These are phyloP conservation scores for Thinocorus orbignyianus DNA, from an alignment of 2,113 vertebrate genomes.

Conservation along the genomic window DNA sequence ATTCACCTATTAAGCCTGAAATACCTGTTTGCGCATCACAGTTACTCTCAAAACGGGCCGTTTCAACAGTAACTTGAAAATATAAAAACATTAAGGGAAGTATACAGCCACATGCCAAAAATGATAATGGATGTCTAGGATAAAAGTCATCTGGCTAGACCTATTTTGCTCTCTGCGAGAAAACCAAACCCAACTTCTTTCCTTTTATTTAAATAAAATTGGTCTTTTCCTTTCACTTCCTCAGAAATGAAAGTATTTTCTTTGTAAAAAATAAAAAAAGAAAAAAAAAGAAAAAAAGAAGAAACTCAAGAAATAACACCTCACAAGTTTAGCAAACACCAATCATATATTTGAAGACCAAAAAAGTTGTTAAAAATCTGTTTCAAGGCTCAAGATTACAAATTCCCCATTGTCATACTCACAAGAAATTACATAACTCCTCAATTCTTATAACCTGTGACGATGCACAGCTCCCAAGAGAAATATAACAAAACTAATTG, in stretches of 20 bases:
- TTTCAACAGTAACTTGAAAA: neutral
- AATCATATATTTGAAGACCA: neutral
- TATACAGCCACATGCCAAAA: neutral
- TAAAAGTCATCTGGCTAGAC: neutral
- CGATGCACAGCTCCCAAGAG: neutral
- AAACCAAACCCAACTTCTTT: neutral
- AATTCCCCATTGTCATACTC: neutral
- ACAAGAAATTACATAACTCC: neutral
- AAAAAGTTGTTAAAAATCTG: neutral
- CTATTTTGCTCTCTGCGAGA: neutral
- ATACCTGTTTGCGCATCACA: neutral
- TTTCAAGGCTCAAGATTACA: neutral
- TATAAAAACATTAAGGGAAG: neutral
- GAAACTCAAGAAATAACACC: neutral
- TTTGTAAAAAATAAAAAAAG: neutral
- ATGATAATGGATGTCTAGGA: neutral
- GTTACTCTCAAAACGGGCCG: neutral
- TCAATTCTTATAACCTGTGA: neutral
- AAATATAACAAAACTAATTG: neutral
- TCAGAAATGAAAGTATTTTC: neutral
- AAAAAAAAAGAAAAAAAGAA: too few relatives aligned
- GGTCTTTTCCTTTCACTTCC: neutral
- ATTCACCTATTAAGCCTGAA: neutral
- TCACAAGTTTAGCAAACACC: fast-evolving
- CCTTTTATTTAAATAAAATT: neutral